Percentiles rank a stretch among this genome's conserved stretches.
These are phyloP conservation scores for Colossoma macropomum DNA, from an alignment of 2,113 vertebrate genomes.

Conservation along the genomic window DNA sequence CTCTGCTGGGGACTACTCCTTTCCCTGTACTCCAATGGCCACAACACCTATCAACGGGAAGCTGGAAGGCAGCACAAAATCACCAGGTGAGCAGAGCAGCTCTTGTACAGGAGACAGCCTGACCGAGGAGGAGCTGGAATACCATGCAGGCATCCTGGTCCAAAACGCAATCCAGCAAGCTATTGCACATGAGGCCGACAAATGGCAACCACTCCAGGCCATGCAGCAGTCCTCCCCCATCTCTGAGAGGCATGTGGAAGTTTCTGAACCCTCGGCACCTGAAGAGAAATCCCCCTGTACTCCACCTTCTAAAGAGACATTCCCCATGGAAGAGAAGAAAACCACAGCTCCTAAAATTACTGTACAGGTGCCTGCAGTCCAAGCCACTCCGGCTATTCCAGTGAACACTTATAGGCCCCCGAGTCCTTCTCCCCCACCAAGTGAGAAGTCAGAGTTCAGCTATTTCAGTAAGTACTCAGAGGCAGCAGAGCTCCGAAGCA, in stretches of 20 bases:
- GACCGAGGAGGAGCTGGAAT: slow-evolving; percentile 86
- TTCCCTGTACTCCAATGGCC: slow-evolving; percentile 84
- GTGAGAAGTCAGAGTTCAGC: slow-evolving; percentile 86
- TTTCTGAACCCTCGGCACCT: slow-evolving; percentile 45
- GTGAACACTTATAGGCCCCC: slow-evolving; percentile 62
- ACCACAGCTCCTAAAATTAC: slow-evolving; percentile 79
- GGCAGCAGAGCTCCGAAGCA: slow-evolving; percentile 93
- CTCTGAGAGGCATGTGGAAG: slow-evolving; percentile 53
- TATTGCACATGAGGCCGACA: slow-evolving; percentile 82
- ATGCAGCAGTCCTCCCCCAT: slow-evolving; percentile 50
- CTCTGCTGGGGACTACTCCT: slow-evolving; percentile 81
- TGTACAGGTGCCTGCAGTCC: slow-evolving; percentile 64
- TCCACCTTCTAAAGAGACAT: slow-evolving; percentile 80
- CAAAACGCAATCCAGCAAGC: slow-evolving; percentile 93
- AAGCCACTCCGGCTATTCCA: slow-evolving; percentile 69
- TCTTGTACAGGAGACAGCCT: slow-evolving; percentile 70
- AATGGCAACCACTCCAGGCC: slow-evolving; percentile 64
- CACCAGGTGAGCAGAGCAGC: slow-evolving; percentile 76
- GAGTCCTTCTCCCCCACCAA: slow-evolving; percentile 79
- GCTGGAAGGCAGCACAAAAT: slow-evolving; percentile 74
- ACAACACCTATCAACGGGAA: slow-evolving; percentile 82
- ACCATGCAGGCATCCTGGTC: slow-evolving; percentile 89
- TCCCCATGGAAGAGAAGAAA: slow-evolving; percentile 80
- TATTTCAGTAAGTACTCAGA: slow-evolving; percentile 98
- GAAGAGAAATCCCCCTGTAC: slow-evolving; percentile 68